Evolutionary conservation across 1,140 invertebrate species (phyloP).

Genomic region (Marisa cornuarietis): DNA sequence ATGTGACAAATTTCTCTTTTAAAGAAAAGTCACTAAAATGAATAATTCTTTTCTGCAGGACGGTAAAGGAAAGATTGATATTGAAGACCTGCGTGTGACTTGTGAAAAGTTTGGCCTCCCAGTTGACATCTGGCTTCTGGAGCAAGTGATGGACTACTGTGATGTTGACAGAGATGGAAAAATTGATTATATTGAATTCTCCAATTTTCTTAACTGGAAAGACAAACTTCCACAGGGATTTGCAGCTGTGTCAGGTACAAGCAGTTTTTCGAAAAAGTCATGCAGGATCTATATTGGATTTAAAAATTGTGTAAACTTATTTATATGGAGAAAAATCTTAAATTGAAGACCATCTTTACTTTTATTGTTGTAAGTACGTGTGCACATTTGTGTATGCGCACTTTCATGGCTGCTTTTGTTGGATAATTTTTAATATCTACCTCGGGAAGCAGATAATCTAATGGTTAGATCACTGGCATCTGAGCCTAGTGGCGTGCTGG

Average conservation of each 20-base stretch:
- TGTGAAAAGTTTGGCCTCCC: slow-evolving; percentile 61
- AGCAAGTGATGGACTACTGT: slow-evolving; percentile 62
- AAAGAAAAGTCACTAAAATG: neutral
- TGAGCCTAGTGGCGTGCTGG: too few relatives aligned
- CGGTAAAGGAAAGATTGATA: slow-evolving; percentile 57
- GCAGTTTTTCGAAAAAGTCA: too few relatives aligned
- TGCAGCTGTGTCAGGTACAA: slow-evolving; percentile 38
- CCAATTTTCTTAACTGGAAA: slow-evolving; percentile 66
- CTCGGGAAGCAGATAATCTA: too few relatives aligned
- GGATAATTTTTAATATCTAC: too few relatives aligned
- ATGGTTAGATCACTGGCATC: too few relatives aligned
- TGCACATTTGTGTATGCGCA: too few relatives aligned
- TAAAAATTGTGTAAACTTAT: too few relatives aligned
- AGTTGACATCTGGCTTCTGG: slow-evolving; percentile 59
- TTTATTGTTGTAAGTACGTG: too few relatives aligned
- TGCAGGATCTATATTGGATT: too few relatives aligned
- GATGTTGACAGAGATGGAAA: slow-evolving; percentile 59
- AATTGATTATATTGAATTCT: slow-evolving; percentile 64
- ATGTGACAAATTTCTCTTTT: neutral
- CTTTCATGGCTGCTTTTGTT: too few relatives aligned
- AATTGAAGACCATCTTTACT: too few relatives aligned
- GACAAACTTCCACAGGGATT: slow-evolving; percentile 63
- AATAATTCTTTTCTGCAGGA: slow-evolving; percentile 39
- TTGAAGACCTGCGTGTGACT: slow-evolving; percentile 54
- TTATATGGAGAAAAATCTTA: too few relatives aligned